These are phyloP conservation scores for Hemitrygon akajei DNA, from an alignment of 2,797 vertebrate species.

Conservation along the genomic window DNA sequence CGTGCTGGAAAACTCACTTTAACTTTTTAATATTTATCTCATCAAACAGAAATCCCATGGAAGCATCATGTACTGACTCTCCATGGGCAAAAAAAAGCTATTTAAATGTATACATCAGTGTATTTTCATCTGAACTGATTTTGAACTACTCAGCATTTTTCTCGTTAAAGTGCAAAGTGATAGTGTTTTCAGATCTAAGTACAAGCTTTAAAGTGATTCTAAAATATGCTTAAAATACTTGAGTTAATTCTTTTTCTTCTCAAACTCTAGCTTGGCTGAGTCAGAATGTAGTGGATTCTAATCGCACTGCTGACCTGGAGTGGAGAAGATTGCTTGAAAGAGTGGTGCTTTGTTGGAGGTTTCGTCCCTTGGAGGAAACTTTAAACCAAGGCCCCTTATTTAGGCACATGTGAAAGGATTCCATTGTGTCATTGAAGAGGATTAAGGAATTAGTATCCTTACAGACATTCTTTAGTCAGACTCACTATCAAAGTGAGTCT, in stretches of 20 bases:
- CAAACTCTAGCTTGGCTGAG: background rate
- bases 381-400: background rate
- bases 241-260: background rate
- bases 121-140: too few species aligned
- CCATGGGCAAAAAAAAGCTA: too few species aligned
- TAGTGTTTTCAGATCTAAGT: background rate
- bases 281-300: background rate
- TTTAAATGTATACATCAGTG: too few species aligned
- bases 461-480: background rate
- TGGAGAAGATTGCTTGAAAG: background rate
- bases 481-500: background rate
- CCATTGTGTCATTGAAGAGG: background rate
- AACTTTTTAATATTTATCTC: too few species aligned
- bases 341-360: background rate
- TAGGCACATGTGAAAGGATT: background rate
- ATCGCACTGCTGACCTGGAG: background rate
- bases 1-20: too few species aligned
- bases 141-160: too few species aligned
- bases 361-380: background rate
- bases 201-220: background rate
- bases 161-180: too few species aligned
- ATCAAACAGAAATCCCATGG: too few species aligned
- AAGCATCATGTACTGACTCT: too few species aligned
- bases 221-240: conserved; percentile 15
- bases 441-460: background rate